Evolutionary conservation across 2,888 invertebrate species (phyloP).

Genomic region (Barypeithes pellucidus): DNA sequence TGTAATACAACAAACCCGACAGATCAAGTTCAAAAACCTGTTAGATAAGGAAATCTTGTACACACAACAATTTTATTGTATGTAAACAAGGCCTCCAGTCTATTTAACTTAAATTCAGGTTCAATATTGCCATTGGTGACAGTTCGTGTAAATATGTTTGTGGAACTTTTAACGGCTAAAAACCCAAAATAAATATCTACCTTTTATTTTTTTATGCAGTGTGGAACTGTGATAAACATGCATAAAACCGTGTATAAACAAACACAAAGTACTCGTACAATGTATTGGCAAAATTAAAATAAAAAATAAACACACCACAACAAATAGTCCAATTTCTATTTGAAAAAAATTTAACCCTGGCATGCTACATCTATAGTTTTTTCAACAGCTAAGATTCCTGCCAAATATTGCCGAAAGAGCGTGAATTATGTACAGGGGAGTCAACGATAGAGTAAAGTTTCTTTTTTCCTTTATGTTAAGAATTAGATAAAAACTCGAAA

Average conservation of each 20-base stretch:
- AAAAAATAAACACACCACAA: constrained; percentile 2
- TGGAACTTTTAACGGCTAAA: constrained; percentile 16
- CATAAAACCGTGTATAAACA: constrained; percentile 20
- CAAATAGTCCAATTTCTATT: background rate
- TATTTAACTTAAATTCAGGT: background rate
- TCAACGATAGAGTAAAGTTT: too few relatives aligned
- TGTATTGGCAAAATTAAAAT: constrained; percentile 1
- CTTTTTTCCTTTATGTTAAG: too few relatives aligned
- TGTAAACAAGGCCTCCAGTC: background rate
- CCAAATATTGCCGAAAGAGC: too few relatives aligned
- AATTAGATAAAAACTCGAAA: too few relatives aligned
- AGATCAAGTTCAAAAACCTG: constrained; percentile 1
- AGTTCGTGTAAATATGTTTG: constrained; percentile 8
- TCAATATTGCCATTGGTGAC: background rate
- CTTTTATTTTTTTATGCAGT: background rate
- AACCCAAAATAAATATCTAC: background rate
- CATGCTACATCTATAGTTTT: background rate
- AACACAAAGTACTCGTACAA: constrained; percentile 3
- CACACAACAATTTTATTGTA: background rate
- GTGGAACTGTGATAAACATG: constrained; percentile 8
- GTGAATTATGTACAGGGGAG: too few relatives aligned
- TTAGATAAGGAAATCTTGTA: constrained; percentile 3
- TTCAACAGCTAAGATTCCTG: too few relatives aligned
- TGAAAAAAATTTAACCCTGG: background rate
- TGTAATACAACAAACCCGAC: too few relatives aligned